Conservation (phyloP, 2,888 invertebrate genomes). For the Cryptus armator region DNA sequence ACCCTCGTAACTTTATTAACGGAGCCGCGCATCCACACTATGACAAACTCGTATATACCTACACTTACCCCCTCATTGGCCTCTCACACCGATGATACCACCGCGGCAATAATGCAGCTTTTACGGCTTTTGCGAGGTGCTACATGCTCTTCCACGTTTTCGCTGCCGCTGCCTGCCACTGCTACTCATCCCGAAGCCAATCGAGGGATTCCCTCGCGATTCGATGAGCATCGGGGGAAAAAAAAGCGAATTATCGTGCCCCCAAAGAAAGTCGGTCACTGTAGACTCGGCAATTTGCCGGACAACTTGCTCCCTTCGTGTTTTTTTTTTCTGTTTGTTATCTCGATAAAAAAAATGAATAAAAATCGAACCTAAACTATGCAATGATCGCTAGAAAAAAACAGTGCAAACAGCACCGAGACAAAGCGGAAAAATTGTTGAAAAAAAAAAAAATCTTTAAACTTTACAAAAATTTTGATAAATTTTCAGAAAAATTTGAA, state of each 20-base stretch:
- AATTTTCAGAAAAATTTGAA: too few relatives aligned
- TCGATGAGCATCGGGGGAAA: constrained; percentile 15
- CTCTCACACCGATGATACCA: background rate
- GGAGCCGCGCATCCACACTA: constrained; percentile 45
- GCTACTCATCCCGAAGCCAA: constrained; percentile 9
- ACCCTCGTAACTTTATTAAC: constrained; percentile 81
- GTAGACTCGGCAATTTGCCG: constrained; percentile 4
- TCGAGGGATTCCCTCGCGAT: constrained; percentile 30
- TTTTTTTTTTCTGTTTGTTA: background rate
- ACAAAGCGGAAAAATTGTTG: too few relatives aligned
- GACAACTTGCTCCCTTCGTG: background rate
- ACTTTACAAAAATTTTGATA: too few relatives aligned
- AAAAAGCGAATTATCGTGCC: background rate
- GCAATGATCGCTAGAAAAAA: background rate
- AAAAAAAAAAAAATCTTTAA: too few relatives aligned
- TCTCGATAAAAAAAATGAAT: background rate
- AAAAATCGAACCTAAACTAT: constrained; percentile 4
- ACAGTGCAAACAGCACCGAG: background rate
- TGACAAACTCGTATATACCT: background rate
- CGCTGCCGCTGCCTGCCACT: background rate
- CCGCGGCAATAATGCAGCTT: constrained; percentile 49
- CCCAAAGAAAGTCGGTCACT: background rate
- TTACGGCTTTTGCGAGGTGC: constrained; percentile 42
- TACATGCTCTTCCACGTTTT: constrained; percentile 20
- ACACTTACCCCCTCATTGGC: background rate